A percentile compares a stretch with the other conserved stretches of the same genome.
These are phyloP conservation scores for Vandiemenella viatica DNA, from an alignment of 2,888 invertebrate genomes.

Conservation along the genomic window DNA sequence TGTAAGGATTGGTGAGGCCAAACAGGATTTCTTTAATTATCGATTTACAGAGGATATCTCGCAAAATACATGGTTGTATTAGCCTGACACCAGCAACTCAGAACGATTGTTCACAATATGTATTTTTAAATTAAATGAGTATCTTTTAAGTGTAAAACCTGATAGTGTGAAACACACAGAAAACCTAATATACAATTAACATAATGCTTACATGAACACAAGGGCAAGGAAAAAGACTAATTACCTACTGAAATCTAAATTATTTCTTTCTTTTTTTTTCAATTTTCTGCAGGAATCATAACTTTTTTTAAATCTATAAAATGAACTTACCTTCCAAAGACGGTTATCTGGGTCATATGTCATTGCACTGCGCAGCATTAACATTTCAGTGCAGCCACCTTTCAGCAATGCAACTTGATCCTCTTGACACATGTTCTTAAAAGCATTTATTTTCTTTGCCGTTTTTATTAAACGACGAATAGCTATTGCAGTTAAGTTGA, in stretches of 20 bases:
- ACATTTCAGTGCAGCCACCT: constrained; percentile 91
- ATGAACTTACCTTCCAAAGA: constrained; percentile 63
- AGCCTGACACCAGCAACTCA: no score
- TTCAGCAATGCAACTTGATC: constrained; percentile 81
- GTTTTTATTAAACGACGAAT: constrained; percentile 61
- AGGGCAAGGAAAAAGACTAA: no score
- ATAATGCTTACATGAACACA: no score
- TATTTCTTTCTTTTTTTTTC: background rate
- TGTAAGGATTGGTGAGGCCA: no score
- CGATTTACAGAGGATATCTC: no score
- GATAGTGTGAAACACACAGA: no score
- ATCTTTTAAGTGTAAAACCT: no score
- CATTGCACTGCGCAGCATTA: constrained; percentile 84
- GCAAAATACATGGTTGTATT: no score
- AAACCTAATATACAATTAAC: no score
- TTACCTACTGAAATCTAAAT: background rate
- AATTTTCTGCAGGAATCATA: background rate
- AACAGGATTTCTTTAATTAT: no score
- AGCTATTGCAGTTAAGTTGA: constrained; percentile 82
- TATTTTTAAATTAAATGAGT: no score
- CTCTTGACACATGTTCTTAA: constrained; percentile 85
- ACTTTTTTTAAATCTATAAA: background rate
- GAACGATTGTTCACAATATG: no score
- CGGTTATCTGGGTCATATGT: constrained; percentile 79
- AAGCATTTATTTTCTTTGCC: constrained; percentile 48